phyloP scores from a whole-genome alignment of 1,140 invertebrate genomes.

The Neodiprion pinetum region DNA sequence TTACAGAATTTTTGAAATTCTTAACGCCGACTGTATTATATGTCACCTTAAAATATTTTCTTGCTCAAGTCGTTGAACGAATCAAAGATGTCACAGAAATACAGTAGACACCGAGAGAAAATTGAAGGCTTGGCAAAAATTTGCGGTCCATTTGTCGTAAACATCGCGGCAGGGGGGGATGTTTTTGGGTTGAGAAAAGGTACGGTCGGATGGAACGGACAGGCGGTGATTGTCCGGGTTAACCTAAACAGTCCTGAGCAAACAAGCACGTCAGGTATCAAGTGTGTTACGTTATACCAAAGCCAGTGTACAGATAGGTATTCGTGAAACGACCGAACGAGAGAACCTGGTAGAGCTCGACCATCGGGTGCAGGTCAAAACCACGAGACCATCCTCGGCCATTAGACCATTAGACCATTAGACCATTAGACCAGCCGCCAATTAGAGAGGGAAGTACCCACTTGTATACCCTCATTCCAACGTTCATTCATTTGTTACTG shows the following conservation, averaged over 20 bases:
- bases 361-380: background rate
- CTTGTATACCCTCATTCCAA: conserved; percentile 5
- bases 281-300: background rate
- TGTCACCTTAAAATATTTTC: too few relatives aligned
- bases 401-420: conserved; percentile 5
- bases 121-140: background rate
- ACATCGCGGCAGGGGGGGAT: background rate
- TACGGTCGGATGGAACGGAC: too few relatives aligned
- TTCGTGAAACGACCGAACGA: background rate
- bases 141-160: background rate
- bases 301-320: background rate
- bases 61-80: too few relatives aligned
- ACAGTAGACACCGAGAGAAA: background rate
- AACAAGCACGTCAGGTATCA: background rate
- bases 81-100: too few relatives aligned
- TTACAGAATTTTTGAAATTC: too few relatives aligned
- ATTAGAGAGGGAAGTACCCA: conserved; percentile 7
- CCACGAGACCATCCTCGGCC: background rate
- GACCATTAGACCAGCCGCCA: conserved; percentile 4
- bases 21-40: too few relatives aligned
- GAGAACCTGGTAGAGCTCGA: background rate
- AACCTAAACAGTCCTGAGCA: background rate
- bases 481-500: conserved; percentile 5
- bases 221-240: background rate
- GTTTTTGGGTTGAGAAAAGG: background rate